Evolutionary conservation across 2,888 invertebrate genomes (phyloP).

Genomic region (Abrostola tripartita): DNA sequence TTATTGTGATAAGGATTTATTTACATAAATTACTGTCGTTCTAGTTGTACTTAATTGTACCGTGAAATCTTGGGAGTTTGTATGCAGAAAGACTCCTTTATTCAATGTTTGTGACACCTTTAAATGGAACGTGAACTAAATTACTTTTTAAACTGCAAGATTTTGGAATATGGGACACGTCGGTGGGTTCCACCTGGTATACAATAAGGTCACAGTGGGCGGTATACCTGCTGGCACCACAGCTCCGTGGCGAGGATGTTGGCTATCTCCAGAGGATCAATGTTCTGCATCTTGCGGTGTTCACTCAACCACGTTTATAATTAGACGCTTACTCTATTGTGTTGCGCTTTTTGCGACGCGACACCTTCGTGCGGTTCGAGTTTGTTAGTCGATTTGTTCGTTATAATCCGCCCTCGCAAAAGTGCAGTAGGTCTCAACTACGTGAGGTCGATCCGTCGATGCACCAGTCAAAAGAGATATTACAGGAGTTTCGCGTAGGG

Average conservation of each 20-base stretch:
- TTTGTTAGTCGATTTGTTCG: conserved; percentile 87
- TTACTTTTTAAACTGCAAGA: conserved; percentile 14
- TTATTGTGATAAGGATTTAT: conserved; percentile 49
- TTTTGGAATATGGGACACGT: conserved; percentile 18
- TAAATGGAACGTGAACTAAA: conserved; percentile 22
- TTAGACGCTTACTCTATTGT: conserved; percentile 88
- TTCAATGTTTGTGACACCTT: conserved; percentile 21
- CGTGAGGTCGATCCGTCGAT: conserved; percentile 72
- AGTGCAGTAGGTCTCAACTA: conserved; percentile 70
- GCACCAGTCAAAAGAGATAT: conserved; percentile 55
- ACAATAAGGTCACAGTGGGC: conserved; percentile 22
- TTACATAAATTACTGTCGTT: conserved; percentile 40
- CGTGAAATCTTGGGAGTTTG: conserved; percentile 19
- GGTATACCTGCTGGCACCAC: conserved; percentile 93
- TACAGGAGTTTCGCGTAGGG: conserved; percentile 49
- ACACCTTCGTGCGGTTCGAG: conserved; percentile 87
- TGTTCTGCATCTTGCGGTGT: conserved; percentile 85
- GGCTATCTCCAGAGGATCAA: conserved; percentile 95
- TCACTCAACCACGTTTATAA: conserved; percentile 85
- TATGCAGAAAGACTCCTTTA: conserved; percentile 29
- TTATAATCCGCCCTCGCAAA: conserved; percentile 87
- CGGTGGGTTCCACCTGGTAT: conserved; percentile 10
- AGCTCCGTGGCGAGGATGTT: conserved; percentile 95
- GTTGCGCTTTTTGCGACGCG: conserved; percentile 88
- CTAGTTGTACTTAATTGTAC: conserved; percentile 25